Percentiles rank a stretch among this genome's conserved stretches.
Conservation (phyloP, 1,140 invertebrate genomes). For the Scaptomyza pallida region DNA sequence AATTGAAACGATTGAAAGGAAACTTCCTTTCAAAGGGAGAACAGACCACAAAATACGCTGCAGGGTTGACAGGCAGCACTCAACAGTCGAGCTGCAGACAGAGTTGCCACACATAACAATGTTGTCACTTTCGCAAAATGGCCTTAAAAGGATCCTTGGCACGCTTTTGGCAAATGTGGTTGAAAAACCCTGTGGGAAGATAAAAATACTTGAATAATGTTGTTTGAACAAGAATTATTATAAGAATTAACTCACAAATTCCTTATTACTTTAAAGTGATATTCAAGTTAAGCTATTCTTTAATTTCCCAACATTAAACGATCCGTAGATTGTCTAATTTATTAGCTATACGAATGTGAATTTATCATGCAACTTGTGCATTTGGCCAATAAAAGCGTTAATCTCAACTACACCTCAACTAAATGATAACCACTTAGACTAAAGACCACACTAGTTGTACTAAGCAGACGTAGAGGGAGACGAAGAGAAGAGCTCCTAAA, state of each 20-base stretch:
- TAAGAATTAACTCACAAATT: background rate
- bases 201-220: background rate
- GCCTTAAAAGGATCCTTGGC: background rate
- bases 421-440: constrained; percentile 6
- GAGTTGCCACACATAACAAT: constrained; percentile 9
- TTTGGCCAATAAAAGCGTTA: constrained; percentile 76
- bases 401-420: constrained; percentile 44
- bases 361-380: constrained; percentile 68
- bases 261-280: constrained; percentile 1
- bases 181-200: background rate
- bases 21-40: background rate
- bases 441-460: constrained; percentile 8
- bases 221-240: background rate
- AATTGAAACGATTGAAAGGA: background rate
- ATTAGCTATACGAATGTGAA: constrained; percentile 44
- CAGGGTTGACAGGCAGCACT: constrained; percentile 25
- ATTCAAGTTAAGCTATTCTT: background rate
- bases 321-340: constrained; percentile 26
- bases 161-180: constrained; percentile 4
- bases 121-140: background rate
- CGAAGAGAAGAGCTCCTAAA: background rate
- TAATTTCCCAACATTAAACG: constrained; percentile 5
- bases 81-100: constrained; percentile 13
- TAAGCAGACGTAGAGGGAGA: background rate
- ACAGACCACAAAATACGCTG: constrained; percentile 10